Percentiles rank a stretch among this genome's conserved stretches.
These are phyloP conservation scores for Esox masquinongy DNA, from an alignment of 2,797 vertebrate genomes.

Conservation along the genomic window DNA sequence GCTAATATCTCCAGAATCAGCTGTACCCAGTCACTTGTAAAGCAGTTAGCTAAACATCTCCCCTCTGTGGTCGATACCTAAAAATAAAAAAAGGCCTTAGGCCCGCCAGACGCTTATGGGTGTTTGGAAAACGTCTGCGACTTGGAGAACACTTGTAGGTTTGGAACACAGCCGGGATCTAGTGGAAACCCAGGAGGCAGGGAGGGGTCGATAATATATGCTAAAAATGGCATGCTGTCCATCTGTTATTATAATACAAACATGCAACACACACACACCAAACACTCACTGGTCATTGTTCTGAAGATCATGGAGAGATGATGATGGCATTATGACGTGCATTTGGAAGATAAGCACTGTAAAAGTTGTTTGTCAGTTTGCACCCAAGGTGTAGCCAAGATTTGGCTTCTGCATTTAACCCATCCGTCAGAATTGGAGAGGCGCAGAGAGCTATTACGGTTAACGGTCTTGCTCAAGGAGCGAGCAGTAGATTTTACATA, in stretches of 20 bases:
- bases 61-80: not conserved
- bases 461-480: too few relatives aligned
- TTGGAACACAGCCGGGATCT: not conserved
- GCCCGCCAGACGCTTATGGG: not conserved
- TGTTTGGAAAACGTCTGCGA: not conserved
- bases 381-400: too few relatives aligned
- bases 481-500: too few relatives aligned
- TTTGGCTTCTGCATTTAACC: too few relatives aligned
- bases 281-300: slow-evolving; percentile 18
- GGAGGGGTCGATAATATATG: not conserved
- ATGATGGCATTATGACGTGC: slow-evolving; percentile 70
- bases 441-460: too few relatives aligned
- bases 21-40: not conserved
- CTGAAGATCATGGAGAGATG: slow-evolving; percentile 37
- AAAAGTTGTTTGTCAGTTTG: too few relatives aligned
- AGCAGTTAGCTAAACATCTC: not conserved
- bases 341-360: slow-evolving; percentile 24
- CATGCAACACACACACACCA: slow-evolving; percentile 4
- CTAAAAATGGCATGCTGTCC: not conserved
- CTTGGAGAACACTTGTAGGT: not conserved
- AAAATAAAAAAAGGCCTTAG: not conserved
- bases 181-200: not conserved
- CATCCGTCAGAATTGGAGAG: too few relatives aligned
- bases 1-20: not conserved
- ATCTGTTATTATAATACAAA: slow-evolving; percentile 11